Evolutionary conservation across 2,888 invertebrate species (phyloP).

Genomic region (Pristionchus arcanus): DNA sequence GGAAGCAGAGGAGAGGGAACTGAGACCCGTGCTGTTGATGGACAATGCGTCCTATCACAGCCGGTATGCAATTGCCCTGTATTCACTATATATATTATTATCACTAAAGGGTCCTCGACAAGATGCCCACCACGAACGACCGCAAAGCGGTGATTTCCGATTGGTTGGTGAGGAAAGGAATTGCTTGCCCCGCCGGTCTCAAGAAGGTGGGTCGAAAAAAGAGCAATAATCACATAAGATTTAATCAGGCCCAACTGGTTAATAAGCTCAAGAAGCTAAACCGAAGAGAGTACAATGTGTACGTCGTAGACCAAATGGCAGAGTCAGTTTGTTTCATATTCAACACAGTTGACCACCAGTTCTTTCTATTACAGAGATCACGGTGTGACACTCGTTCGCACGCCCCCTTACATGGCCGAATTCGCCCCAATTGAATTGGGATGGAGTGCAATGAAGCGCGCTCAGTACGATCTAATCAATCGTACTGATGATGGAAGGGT

Average conservation of each 20-base stretch:
- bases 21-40: too few species aligned
- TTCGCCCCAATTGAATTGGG: slow-evolving; percentile 8
- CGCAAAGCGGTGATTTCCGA: too few species aligned
- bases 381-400: neutral
- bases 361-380: neutral
- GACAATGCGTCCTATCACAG: too few species aligned
- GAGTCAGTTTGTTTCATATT: neutral
- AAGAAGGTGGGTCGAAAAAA: neutral
- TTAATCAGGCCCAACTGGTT: neutral
- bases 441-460: neutral
- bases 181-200: neutral
- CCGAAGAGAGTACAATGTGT: neutral
- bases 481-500: neutral
- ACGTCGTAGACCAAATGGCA: neutral
- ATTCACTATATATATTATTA: neutral
- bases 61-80: neutral
- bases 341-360: neutral
- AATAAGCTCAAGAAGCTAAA: neutral
- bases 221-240: neutral
- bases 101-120: neutral
- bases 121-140: neutral
- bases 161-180: neutral
- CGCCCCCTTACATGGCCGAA: neutral
- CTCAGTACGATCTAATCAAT: neutral
- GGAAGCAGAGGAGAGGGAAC: neutral